Evolutionary conservation across 92 coral and sea anemone species (phyloP).

Genomic region (Bergia puertoricense): DNA sequence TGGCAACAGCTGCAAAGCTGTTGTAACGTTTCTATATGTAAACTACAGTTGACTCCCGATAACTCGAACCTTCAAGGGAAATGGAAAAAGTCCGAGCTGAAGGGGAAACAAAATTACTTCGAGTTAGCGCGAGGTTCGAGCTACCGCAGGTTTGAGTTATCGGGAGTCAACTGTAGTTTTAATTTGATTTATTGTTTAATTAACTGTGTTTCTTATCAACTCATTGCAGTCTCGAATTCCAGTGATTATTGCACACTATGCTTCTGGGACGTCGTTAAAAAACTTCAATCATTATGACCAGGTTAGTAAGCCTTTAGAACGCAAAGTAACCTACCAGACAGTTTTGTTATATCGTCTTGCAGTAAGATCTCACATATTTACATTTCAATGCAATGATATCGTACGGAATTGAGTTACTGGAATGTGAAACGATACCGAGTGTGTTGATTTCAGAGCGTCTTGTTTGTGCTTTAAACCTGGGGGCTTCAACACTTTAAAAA

Average conservation of each 20-base stretch:
- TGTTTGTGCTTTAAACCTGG: neutral
- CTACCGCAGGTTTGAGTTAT: no score
- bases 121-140: no score
- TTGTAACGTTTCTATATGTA: no score
- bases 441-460: neutral
- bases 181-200: neutral
- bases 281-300: slow-evolving; percentile 93
- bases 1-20: no score
- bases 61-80: no score
- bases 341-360: no score
- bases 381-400: neutral
- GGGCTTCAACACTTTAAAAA: no score
- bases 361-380: neutral
- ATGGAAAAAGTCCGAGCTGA: no score
- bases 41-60: no score
- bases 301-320: slow-evolving; percentile 49
- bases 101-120: no score
- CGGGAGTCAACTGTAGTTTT: no score
- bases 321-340: no score
- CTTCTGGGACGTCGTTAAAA: slow-evolving; percentile 90
- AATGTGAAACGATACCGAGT: neutral
- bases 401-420: neutral
- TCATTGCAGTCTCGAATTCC: slow-evolving; percentile 80
- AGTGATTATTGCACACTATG: slow-evolving; percentile 77
- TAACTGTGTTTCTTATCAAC: neutral